Conservation (phyloP, 2,888 invertebrate genomes). For the Nudaria mundana region DNA sequence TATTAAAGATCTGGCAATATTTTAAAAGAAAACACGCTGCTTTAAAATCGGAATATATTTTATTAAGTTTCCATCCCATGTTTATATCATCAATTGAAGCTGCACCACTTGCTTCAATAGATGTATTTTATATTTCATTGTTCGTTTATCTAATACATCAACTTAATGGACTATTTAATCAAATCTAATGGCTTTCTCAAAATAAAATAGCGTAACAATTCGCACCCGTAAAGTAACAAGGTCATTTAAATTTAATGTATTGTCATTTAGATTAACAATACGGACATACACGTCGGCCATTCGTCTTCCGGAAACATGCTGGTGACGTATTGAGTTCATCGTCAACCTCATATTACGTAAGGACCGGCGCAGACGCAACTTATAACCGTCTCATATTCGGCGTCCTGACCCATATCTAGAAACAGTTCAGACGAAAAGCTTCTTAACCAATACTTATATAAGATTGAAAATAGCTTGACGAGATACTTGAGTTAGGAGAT, state of each 20-base stretch:
- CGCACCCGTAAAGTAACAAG: constrained; percentile 44
- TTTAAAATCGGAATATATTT: constrained; percentile 35
- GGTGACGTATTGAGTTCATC: constrained; percentile 76
- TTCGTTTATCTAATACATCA: constrained; percentile 39
- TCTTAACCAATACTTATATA: constrained; percentile 50
- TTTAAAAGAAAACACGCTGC: constrained; percentile 34
- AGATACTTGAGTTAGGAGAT: constrained; percentile 49
- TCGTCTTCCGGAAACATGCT: constrained; percentile 68
- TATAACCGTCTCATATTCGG: constrained; percentile 58
- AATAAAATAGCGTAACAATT: constrained; percentile 37
- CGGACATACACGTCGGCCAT: constrained; percentile 49
- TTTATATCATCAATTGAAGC: constrained; percentile 26
- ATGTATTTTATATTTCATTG: constrained; percentile 15
- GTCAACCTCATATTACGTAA: constrained; percentile 75
- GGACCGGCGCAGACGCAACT: constrained; percentile 68
- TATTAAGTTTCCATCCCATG: constrained; percentile 32
- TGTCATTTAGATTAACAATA: constrained; percentile 49
- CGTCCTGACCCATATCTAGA: constrained; percentile 43
- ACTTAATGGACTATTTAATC: constrained; percentile 37
- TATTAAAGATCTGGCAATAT: constrained; percentile 12
- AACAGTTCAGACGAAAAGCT: constrained; percentile 40
- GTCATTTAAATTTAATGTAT: constrained; percentile 49
- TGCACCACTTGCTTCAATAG: constrained; percentile 29
- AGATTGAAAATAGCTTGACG: constrained; percentile 55
- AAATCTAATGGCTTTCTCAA: constrained; percentile 36